These are phyloP conservation scores for Spea hammondii DNA, from an alignment of 2,797 vertebrate genomes.

Conservation along the genomic window DNA sequence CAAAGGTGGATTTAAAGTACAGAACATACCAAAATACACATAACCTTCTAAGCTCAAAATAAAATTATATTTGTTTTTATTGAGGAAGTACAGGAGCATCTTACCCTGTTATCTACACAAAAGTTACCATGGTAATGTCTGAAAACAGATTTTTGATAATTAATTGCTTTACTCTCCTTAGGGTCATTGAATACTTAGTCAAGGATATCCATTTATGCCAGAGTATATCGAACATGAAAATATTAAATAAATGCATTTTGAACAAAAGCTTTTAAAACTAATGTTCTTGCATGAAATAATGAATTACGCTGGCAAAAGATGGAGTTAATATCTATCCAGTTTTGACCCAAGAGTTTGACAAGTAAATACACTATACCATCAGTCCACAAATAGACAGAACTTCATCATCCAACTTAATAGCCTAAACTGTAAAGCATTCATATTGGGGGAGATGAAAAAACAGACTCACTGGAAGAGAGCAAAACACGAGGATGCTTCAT, in stretches of 20 bases:
- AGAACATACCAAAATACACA: conserved; percentile 6
- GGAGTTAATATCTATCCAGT: conserved; percentile 28
- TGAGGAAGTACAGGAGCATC: conserved; percentile 44
- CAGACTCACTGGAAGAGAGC: not conserved
- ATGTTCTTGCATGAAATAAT: conserved; percentile 34
- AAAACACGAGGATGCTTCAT: no score
- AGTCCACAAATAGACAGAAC: not conserved
- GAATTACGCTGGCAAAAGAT: conserved; percentile 27
- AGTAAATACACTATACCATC: conserved; percentile 10
- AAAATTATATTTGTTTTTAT: conserved; percentile 42
- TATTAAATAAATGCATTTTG: conserved; percentile 48
- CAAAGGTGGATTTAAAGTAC: not conserved
- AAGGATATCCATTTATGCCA: conserved; percentile 51
- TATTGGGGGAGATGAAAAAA: not conserved
- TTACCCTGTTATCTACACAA: conserved; percentile 42
- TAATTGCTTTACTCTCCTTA: conserved; percentile 40
- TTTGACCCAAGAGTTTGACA: conserved; percentile 26
- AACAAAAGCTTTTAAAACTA: conserved; percentile 45
- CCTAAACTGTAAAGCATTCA: not conserved
- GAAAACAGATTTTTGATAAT: conserved; percentile 47
- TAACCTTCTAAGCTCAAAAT: conserved; percentile 16
- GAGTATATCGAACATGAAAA: conserved; percentile 37
- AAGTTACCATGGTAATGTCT: conserved; percentile 47
- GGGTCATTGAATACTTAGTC: conserved; percentile 46
- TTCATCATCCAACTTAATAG: not conserved